These are phyloP conservation scores for Autographa pulchrina DNA, from an alignment of 2,888 invertebrate genomes.

Conservation along the genomic window DNA sequence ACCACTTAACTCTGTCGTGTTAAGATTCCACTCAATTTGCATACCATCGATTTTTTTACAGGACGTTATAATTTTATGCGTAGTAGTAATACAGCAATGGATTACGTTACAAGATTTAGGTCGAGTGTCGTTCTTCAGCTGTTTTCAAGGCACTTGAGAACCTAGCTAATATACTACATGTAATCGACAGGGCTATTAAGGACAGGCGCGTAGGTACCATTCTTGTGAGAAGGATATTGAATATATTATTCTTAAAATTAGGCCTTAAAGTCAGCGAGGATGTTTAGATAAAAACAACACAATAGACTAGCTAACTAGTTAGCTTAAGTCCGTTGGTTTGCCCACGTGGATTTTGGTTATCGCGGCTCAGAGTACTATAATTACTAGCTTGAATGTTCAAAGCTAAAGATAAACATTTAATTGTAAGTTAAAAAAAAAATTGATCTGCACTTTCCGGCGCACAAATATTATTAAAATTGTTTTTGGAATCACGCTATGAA, in stretches of 20 bases:
- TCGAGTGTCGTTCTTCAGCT: not conserved
- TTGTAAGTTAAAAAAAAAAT: too few relatives aligned
- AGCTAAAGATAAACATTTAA: too few relatives aligned
- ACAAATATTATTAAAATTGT: too few relatives aligned
- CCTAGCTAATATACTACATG: not conserved
- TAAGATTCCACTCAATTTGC: not conserved
- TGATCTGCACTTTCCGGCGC: too few relatives aligned
- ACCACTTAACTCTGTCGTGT: constrained; percentile 1
- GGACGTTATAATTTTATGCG: not conserved
- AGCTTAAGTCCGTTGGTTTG: too few relatives aligned
- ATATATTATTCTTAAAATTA: not conserved
- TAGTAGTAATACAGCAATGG: not conserved
- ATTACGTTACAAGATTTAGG: not conserved
- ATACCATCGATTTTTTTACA: not conserved
- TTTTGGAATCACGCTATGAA: too few relatives aligned
- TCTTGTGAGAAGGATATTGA: not conserved
- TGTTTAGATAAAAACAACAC: too few relatives aligned
- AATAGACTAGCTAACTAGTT: too few relatives aligned
- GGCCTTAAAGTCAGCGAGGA: not conserved
- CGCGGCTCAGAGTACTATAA: too few relatives aligned
- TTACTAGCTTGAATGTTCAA: too few relatives aligned
- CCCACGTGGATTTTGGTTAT: too few relatives aligned
- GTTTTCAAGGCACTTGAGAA: not conserved
- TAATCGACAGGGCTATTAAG: not conserved
- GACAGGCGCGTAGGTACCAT: not conserved